These are phyloP conservation scores for Acipenser transmontanus DNA, from an alignment of 2,797 vertebrate genomes.

Conservation along the genomic window DNA sequence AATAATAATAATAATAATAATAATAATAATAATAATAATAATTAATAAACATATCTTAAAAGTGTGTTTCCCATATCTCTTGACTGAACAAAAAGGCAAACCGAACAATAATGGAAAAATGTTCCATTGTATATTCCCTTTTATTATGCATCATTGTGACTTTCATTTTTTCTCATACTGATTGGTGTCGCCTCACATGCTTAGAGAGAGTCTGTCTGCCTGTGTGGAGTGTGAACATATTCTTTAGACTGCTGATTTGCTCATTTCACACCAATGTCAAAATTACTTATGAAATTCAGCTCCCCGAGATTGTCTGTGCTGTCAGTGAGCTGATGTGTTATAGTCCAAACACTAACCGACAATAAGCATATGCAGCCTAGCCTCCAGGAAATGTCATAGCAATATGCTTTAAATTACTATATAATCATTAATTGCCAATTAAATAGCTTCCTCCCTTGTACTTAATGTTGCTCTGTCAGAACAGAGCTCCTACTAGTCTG, in stretches of 20 bases:
- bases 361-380: conserved; percentile 66
- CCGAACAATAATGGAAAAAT: too few species aligned
- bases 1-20: too few species aligned
- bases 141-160: not conserved
- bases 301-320: conserved; percentile 46
- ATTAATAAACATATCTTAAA: too few species aligned
- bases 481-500: conserved; percentile 45
- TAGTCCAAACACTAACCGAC: conserved; percentile 63
- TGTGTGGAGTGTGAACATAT: conserved; percentile 64
- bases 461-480: conserved; percentile 43
- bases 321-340: conserved; percentile 47
- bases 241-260: conserved; percentile 62
- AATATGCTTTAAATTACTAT: conserved; percentile 61
- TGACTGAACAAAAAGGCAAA: too few species aligned
- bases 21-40: too few species aligned
- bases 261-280: conserved; percentile 65
- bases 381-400: conserved; percentile 64
- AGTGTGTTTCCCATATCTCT: too few species aligned
- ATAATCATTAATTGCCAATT: conserved; percentile 62
- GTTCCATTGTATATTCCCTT: too few species aligned
- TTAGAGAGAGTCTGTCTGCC: conserved; percentile 43
- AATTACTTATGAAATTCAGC: conserved; percentile 65
- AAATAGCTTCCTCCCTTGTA: conserved; percentile 42
- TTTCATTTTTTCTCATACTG: conserved; percentile 42
- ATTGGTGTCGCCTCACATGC: conserved; percentile 65